phyloP scores from a whole-genome alignment of 2,113 vertebrate genomes.

The Oreotrochilus melanogaster region DNA sequence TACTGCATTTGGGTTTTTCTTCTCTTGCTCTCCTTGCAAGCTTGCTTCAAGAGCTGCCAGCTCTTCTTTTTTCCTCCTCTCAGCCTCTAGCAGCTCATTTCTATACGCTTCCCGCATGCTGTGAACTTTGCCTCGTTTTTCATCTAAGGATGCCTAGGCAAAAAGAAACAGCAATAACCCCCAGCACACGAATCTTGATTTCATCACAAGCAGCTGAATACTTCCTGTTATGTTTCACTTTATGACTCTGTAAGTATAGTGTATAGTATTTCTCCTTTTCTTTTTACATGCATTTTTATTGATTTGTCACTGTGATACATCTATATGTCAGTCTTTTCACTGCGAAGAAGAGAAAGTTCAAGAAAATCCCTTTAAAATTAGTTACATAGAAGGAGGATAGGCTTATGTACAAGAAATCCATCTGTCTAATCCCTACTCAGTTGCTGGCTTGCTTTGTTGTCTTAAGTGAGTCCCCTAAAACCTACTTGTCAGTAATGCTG shows the following conservation, averaged over 20 bases:
- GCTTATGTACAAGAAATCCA: neutral
- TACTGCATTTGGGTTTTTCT: constrained; percentile 23
- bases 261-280: neutral
- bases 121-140: constrained; percentile 68
- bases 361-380: neutral
- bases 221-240: neutral
- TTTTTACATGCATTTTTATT: neutral
- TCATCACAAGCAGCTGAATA: neutral
- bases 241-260: neutral
- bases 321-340: neutral
- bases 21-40: constrained; percentile 62
- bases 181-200: neutral
- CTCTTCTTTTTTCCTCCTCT: constrained; percentile 70
- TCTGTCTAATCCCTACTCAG: neutral
- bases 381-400: neutral
- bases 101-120: constrained; percentile 77
- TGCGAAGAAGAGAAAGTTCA: neutral
- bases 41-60: constrained; percentile 66
- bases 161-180: constrained; percentile 29
- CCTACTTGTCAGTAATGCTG: neutral
- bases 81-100: constrained; percentile 70
- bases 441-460: neutral
- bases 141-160: constrained; percentile 77
- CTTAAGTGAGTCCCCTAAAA: neutral
- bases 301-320: neutral